A percentile compares a stretch with the other conserved stretches of the same genome.
Conservation (phyloP, 2,888 invertebrate genomes). For the Trissonchulus sp. region DNA sequence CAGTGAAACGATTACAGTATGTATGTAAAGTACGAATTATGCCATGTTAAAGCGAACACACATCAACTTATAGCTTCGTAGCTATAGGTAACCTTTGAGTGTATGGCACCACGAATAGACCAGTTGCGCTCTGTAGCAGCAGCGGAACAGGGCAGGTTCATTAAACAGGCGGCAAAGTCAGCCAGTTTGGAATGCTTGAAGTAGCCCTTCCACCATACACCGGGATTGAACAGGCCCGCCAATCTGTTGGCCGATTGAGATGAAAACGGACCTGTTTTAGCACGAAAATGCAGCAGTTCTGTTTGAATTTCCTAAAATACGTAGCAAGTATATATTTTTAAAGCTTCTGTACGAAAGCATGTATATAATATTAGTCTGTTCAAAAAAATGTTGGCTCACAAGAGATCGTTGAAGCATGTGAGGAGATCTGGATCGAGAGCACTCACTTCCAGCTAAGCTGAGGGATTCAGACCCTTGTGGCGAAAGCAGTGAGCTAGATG, state of each 20-base stretch:
- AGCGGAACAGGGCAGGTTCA: not conserved
- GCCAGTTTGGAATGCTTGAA: not conserved
- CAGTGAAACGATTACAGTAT: not conserved
- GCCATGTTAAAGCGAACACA: too few relatives aligned
- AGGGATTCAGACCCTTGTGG: not conserved
- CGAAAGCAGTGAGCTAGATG: not conserved
- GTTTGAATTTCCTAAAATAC: not conserved
- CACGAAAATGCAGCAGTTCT: constrained; percentile 1
- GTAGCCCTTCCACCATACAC: not conserved
- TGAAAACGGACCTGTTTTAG: not conserved
- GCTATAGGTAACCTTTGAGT: too few relatives aligned
- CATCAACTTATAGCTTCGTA: too few relatives aligned
- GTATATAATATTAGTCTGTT: too few relatives aligned
- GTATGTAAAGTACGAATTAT: not conserved
- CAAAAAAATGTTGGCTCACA: too few relatives aligned
- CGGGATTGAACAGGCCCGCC: not conserved
- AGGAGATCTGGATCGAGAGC: too few relatives aligned
- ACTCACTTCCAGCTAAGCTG: too few relatives aligned
- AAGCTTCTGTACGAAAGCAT: too few relatives aligned
- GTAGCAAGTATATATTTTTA: too few relatives aligned
- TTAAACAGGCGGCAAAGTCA: not conserved
- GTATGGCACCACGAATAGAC: constrained; percentile 20
- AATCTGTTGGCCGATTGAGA: not conserved
- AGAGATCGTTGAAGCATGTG: too few relatives aligned
- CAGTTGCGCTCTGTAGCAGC: constrained; percentile 14